Conservation (phyloP, 23 tunicate genomes). For the Ciona savignyi region DNA sequence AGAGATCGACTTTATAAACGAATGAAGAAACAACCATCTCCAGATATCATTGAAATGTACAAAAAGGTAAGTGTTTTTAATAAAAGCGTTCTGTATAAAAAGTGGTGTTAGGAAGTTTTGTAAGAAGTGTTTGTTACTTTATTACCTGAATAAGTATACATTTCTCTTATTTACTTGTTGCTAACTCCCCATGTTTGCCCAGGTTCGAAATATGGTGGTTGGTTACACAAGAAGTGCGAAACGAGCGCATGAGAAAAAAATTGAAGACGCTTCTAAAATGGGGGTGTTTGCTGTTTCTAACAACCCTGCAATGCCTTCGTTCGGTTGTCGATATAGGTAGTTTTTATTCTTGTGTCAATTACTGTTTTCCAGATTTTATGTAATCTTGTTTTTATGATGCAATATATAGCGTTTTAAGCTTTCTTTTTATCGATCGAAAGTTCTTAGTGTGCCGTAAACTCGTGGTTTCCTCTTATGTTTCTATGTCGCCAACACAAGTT, state of each 20-base stretch:
- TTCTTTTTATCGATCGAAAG: background rate
- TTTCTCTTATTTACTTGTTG: no score
- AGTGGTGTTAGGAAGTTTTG: no score
- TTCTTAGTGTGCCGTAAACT: background rate
- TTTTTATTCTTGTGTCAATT: background rate
- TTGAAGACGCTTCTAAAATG: background rate
- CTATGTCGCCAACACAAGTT: background rate
- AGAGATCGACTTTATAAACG: constrained; percentile 87
- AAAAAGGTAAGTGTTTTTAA: constrained; percentile 56
- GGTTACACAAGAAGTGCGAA: constrained; percentile 97
- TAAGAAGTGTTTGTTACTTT: no score
- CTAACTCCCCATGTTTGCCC: background rate
- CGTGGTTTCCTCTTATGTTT: background rate
- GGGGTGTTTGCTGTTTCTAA: background rate
- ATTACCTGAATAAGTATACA: no score
- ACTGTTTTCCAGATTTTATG: background rate
- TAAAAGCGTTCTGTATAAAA: background rate
- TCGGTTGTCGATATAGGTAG: background rate
- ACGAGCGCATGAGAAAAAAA: constrained; percentile 66
- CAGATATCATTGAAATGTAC: constrained; percentile 84
- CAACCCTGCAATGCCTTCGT: background rate
- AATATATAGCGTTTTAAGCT: no score
- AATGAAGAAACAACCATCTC: constrained; percentile 86
- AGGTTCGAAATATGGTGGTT: constrained; percentile 98
- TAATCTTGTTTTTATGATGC: background rate